phyloP scores from a whole-genome alignment of 2,113 vertebrate species.

The Perca schrenkii region DNA sequence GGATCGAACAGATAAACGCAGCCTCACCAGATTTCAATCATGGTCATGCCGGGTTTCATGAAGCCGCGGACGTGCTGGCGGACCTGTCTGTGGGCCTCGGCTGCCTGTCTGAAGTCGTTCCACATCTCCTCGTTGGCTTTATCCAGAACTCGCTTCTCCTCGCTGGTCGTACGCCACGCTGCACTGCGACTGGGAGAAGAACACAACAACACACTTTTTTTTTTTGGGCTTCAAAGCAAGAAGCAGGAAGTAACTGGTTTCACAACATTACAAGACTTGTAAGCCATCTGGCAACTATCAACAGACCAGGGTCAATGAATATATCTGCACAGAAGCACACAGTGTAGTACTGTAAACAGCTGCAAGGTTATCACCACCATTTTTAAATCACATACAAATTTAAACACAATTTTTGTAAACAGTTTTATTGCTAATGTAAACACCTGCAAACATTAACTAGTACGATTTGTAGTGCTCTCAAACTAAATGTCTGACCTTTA shows the following conservation, averaged over 20 bases:
- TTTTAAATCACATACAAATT: background rate
- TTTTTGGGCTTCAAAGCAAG: too few relatives aligned
- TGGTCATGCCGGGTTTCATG: constrained; percentile 97
- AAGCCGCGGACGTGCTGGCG: constrained; percentile 96
- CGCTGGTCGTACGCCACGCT: constrained; percentile 90
- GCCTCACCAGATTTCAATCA: constrained; percentile 99
- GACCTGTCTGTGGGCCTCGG: constrained; percentile 98
- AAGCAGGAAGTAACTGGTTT: background rate
- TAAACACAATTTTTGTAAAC: background rate
- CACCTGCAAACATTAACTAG: background rate
- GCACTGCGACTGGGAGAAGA: constrained; percentile 87
- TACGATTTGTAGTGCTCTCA: background rate
- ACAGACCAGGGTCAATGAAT: background rate
- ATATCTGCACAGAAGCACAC: background rate
- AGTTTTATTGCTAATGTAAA: background rate
- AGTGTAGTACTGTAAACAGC: background rate
- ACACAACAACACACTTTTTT: background rate
- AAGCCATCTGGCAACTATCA: background rate
- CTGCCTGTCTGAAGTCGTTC: constrained; percentile 98
- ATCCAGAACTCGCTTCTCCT: constrained; percentile 95
- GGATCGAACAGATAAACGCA: background rate
- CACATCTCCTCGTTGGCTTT: constrained; percentile 97
- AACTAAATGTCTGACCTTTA: background rate
- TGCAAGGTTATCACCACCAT: background rate
- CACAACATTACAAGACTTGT: background rate